A percentile compares a stretch with the other conserved stretches of the same genome.
These are phyloP conservation scores for Bombylius major DNA, from an alignment of 2,888 invertebrate genomes.

Conservation along the genomic window DNA sequence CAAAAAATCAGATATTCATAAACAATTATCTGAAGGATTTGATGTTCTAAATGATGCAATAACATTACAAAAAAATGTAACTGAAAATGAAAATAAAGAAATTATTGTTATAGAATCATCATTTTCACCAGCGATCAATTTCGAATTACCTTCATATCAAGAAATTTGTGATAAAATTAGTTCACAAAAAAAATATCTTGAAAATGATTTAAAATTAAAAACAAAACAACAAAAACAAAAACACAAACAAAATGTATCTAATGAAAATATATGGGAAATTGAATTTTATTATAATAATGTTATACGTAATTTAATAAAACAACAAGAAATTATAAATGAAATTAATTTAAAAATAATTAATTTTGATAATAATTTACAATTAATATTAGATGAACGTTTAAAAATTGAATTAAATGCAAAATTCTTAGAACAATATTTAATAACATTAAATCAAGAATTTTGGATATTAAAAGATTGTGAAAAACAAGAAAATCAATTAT, in stretches of 20 bases:
- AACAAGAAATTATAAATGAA: conserved; percentile 47
- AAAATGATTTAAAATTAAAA: background rate
- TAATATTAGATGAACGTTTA: conserved; percentile 44
- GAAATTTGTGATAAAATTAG: conserved; percentile 1
- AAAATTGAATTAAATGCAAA: conserved; percentile 44
- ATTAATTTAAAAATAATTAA: conserved; percentile 46
- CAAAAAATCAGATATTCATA: conserved; percentile 12
- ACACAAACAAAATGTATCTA: background rate
- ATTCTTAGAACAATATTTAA: conserved; percentile 49
- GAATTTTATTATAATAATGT: conserved; percentile 24
- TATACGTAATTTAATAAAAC: conserved; percentile 46
- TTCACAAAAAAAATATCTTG: background rate
- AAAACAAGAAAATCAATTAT: conserved; percentile 50
- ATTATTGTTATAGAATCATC: background rate
- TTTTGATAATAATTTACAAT: conserved; percentile 52
- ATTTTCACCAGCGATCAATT: background rate
- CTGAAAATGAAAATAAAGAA: background rate
- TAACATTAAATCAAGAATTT: conserved; percentile 60
- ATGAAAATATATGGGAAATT: conserved; percentile 15
- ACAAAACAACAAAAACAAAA: background rate
- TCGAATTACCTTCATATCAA: background rate
- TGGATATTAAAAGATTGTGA: conserved; percentile 62
- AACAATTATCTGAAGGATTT: background rate
- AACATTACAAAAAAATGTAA: background rate
- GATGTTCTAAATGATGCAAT: background rate